These are phyloP conservation scores for Elegia similella DNA, from an alignment of 2,888 invertebrate genomes.

Conservation along the genomic window DNA sequence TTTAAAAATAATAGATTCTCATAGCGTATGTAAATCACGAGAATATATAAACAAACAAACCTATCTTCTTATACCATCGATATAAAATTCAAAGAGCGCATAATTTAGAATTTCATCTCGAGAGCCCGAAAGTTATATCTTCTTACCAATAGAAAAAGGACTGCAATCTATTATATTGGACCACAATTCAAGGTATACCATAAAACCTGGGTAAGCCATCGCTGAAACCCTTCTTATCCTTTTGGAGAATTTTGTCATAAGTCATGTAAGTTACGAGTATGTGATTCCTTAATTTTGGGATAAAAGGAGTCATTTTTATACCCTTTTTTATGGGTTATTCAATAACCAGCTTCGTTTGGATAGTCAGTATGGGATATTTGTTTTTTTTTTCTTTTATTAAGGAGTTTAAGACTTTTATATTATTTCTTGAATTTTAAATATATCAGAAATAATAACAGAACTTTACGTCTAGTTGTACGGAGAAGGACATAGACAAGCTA, in stretches of 20 bases:
- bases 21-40: too few species aligned
- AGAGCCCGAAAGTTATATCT: not conserved
- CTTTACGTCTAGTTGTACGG: too few species aligned
- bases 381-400: too few species aligned
- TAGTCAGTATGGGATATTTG: too few species aligned
- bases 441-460: too few species aligned
- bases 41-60: not conserved
- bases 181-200: conserved; percentile 10
- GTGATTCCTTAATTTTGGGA: not conserved
- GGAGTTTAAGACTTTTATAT: too few species aligned
- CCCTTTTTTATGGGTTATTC: not conserved
- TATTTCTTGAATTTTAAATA: too few species aligned
- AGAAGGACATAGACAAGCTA: too few species aligned
- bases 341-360: too few species aligned
- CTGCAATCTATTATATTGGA: conserved; percentile 3
- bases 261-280: conserved; percentile 5
- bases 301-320: not conserved
- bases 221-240: conserved; percentile 9
- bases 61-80: not conserved
- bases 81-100: not conserved
- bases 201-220: conserved; percentile 2
- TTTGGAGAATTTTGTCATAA: conserved; percentile 8
- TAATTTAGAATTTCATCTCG: not conserved
- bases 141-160: not conserved
- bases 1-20: too few species aligned